Base-by-base conservation (phyloP, 2,797 vertebrate genomes). In the Alca torda region DNA sequence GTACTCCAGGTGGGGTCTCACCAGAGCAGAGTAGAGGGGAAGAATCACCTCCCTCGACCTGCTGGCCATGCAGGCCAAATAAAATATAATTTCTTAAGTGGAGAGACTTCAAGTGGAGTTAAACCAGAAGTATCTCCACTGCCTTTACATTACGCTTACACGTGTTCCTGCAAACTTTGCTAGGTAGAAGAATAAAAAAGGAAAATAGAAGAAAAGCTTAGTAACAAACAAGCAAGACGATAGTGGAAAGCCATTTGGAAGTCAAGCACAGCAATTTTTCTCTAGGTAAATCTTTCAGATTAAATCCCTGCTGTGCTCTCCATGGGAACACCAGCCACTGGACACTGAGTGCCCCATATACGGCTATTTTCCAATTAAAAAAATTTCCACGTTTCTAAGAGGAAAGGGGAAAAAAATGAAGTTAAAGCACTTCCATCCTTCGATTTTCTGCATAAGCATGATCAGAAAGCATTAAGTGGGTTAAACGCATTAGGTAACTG, bases 401-500 rank as follows among this genome's bases (percentile, higher is more conserved):
- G 79, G 16, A 46, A 80, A 80, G 28, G 19, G 19, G 41, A 3
- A 8, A 46, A 43, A n/a, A 54, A 20, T 17, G n/a, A 88, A 39
- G 11, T 57, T 15, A 75, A 86, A 95, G 20, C 81, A 51, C 51
- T 79, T 65, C n/a, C 39, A 68, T 48, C 54, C 61, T 48, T 68
- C 24, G 13, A 1, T 61, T 87, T 77, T 48, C 37, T 63, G 69
- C 75, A 20, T 25, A 57, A 77, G 90, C 78, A 79, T 3, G 2
- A 93, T 33, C 53, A 30, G 33, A 75, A 86, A 91, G 39, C 80
- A 81, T 60, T 50, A 91, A 88, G 73, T 60, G 82, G 37, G 96
- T 92, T 96, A 95, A 96, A 64, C 31, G 51, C 85, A 81, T 91
- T 77, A 93, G 88, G 43, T 59, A 90, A 93, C 53, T 85, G 61